Evolutionary conservation across 2,888 invertebrate genomes (phyloP).

Genomic region (Saturnia japonica): DNA sequence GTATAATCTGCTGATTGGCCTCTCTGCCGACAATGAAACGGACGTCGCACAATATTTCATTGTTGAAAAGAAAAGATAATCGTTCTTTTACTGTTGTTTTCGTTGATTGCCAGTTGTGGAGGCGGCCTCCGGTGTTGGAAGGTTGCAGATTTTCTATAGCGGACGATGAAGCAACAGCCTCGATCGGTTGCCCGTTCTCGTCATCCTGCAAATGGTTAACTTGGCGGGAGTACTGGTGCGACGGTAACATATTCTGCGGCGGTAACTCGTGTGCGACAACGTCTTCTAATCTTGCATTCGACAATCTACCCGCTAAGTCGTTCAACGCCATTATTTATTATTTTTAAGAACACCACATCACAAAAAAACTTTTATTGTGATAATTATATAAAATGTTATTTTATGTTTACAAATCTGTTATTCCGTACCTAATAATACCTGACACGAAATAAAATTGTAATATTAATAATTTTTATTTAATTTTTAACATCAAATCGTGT

Average conservation of each 20-base stretch:
- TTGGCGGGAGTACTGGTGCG: constrained; percentile 69
- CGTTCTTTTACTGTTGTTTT: constrained; percentile 89
- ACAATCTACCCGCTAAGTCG: constrained; percentile 66
- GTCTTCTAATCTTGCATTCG: constrained; percentile 65
- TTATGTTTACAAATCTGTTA: background rate
- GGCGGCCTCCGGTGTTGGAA: constrained; percentile 67
- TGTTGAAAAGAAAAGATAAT: constrained; percentile 83
- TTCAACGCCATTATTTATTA: constrained; percentile 68
- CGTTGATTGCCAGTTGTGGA: constrained; percentile 87
- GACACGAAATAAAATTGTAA: background rate
- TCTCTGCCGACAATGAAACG: constrained; percentile 90
- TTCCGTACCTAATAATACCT: background rate
- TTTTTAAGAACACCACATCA: constrained; percentile 49
- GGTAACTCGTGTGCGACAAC: constrained; percentile 64
- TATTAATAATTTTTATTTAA: too few relatives aligned
- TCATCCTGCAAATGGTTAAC: constrained; percentile 58
- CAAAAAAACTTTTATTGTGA: constrained; percentile 20
- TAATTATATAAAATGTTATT: background rate
- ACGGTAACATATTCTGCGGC: constrained; percentile 80
- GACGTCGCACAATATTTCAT: constrained; percentile 84
- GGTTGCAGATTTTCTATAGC: constrained; percentile 70
- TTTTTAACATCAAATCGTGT: too few relatives aligned
- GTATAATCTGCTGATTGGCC: constrained; percentile 85
- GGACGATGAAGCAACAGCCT: constrained; percentile 58
- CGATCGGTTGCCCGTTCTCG: constrained; percentile 54